Conservation (phyloP, 2,888 invertebrate genomes). For the Penaeus monodon region DNA sequence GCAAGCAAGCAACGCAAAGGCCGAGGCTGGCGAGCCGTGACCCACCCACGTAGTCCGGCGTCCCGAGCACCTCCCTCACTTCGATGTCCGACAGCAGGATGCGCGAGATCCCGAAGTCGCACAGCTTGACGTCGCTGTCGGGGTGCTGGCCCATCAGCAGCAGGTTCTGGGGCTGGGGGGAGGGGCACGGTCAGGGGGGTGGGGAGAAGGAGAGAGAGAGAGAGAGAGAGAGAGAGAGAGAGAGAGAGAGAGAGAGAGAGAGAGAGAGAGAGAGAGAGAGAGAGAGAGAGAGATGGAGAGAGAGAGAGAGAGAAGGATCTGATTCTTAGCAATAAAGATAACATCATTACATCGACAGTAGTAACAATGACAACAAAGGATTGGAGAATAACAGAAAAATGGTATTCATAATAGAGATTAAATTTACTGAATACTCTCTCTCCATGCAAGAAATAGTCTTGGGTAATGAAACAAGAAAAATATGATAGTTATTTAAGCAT, state of each 20-base stretch:
- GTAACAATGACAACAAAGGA: no score
- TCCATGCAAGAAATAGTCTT: no score
- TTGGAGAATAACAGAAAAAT: no score
- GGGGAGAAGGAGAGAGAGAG: neutral
- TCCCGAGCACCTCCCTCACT: slow-evolving; percentile 93
- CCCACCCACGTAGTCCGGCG: slow-evolving; percentile 94
- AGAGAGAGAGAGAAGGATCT: neutral
- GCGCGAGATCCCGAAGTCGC: slow-evolving; percentile 94
- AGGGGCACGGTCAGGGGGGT: neutral
- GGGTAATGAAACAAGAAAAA: no score
- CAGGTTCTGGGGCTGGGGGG: slow-evolving; percentile 89
- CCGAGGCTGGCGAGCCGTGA: neutral
- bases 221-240: neutral
- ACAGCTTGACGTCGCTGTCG: slow-evolving; percentile 86
- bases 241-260: neutral
- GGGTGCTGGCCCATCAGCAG: slow-evolving; percentile 84
- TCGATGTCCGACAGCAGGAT: slow-evolving; percentile 91
- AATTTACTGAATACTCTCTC: no score
- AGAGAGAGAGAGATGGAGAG: neutral
- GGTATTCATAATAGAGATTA: no score
- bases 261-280: neutral
- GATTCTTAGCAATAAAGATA: no score
- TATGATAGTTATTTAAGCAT: no score
- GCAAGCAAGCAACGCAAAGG: neutral
- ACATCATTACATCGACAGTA: no score